These are phyloP conservation scores for Polymixis flavicincta DNA, from an alignment of 2,888 invertebrate genomes.

Conservation along the genomic window DNA sequence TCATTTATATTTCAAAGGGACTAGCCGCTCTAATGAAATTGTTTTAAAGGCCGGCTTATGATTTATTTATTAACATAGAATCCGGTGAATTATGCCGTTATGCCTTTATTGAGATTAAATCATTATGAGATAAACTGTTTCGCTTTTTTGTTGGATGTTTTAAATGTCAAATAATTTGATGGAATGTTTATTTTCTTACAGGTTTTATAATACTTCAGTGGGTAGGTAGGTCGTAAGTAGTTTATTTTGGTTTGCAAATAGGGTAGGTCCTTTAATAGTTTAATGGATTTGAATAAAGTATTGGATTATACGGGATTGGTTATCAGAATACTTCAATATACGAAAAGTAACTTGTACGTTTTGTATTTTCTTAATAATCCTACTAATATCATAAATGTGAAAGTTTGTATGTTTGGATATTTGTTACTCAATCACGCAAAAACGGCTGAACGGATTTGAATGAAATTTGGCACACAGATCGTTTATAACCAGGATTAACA, in stretches of 20 bases:
- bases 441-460: too few species aligned
- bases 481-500: too few species aligned
- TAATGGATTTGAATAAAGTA: not conserved
- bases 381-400: too few species aligned
- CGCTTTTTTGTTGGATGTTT: constrained; percentile 33
- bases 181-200: not conserved
- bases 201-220: not conserved
- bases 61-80: constrained; percentile 67
- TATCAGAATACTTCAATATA: not conserved
- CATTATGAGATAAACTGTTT: constrained; percentile 38
- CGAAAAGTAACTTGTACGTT: not conserved
- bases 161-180: constrained; percentile 22
- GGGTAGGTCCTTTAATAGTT: not conserved
- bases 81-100: constrained; percentile 61
- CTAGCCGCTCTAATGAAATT: constrained; percentile 71
- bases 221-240: not conserved
- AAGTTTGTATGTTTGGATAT: too few species aligned
- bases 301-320: not conserved
- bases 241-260: not conserved
- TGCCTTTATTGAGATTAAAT: constrained; percentile 57
- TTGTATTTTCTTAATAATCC: not conserved
- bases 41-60: constrained; percentile 68
- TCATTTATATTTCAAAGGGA: constrained; percentile 77
- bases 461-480: too few species aligned
- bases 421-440: too few species aligned